Evolutionary conservation across 2,797 vertebrate species (phyloP).

Genomic region (Setipinna tenuifilis): DNA sequence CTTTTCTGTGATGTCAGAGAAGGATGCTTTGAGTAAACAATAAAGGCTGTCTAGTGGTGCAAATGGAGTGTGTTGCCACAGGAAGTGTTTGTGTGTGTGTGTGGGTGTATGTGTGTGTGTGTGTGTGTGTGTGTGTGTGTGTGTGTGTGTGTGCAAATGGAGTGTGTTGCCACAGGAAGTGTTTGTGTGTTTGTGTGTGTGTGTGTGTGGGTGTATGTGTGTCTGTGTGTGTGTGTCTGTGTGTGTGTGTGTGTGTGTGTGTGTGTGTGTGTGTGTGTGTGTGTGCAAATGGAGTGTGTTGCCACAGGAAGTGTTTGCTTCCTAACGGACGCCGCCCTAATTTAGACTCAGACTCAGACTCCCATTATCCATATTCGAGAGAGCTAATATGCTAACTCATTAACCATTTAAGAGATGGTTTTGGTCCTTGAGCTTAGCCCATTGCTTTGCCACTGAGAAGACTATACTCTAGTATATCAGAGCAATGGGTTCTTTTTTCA

Average conservation of each 20-base stretch:
- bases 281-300: constrained; percentile 13
- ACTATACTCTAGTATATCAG: background rate
- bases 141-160: too few relatives aligned
- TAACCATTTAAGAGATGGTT: constrained; percentile 9
- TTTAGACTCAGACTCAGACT: background rate
- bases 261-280: too few relatives aligned
- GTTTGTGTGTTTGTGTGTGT: too few relatives aligned
- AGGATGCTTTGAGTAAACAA: background rate
- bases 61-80: constrained; percentile 9
- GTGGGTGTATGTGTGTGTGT: too few relatives aligned
- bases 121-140: too few relatives aligned
- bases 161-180: too few relatives aligned
- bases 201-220: too few relatives aligned
- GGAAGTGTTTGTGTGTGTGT: background rate
- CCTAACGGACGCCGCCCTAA: background rate
- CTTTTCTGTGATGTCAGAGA: background rate
- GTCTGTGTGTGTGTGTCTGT: too few relatives aligned
- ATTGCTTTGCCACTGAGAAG: background rate
- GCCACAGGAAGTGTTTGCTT: background rate
- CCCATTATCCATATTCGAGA: background rate
- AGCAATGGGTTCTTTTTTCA: background rate
- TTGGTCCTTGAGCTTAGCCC: background rate
- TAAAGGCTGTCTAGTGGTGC: background rate
- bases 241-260: too few relatives aligned
- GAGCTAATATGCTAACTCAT: background rate